Conservation (phyloP, 2,797 vertebrate genomes). For the Pogoniulus pusillus region DNA sequence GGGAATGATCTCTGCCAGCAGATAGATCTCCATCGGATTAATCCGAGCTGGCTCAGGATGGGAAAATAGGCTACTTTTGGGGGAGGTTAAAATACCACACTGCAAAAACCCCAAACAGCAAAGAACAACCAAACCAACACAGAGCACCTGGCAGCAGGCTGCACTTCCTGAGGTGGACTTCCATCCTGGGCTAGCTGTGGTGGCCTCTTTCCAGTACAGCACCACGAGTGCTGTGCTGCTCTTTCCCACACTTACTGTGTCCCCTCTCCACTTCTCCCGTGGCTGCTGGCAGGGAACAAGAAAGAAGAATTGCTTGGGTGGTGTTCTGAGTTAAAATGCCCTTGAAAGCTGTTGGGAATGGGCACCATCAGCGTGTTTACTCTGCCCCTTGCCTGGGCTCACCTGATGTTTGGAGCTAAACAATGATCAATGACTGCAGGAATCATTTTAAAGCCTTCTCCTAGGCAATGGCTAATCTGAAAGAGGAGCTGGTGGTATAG, state of each 20-base stretch:
- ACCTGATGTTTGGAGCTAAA: not conserved
- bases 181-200: not conserved
- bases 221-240: not conserved
- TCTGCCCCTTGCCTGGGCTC: constrained; percentile 4
- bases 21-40: constrained; percentile 49
- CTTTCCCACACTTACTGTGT: not conserved
- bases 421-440: not conserved
- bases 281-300: constrained; percentile 49
- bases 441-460: not conserved
- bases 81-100: not conserved
- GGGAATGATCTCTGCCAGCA: constrained; percentile 17
- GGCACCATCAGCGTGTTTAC: constrained; percentile 23
- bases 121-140: not conserved
- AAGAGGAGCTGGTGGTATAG: not conserved
- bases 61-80: not conserved
- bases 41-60: not conserved
- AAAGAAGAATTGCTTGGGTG: constrained; percentile 41
- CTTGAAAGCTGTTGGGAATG: constrained; percentile 38
- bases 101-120: not conserved
- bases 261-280: not conserved
- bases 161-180: not conserved
- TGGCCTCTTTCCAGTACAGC: not conserved
- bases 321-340: constrained; percentile 19
- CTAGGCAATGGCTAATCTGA: not conserved
- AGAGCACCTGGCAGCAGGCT: not conserved